Evolutionary conservation across 2,113 vertebrate genomes (phyloP).

Genomic region (Lichenostomus cassidix): DNA sequence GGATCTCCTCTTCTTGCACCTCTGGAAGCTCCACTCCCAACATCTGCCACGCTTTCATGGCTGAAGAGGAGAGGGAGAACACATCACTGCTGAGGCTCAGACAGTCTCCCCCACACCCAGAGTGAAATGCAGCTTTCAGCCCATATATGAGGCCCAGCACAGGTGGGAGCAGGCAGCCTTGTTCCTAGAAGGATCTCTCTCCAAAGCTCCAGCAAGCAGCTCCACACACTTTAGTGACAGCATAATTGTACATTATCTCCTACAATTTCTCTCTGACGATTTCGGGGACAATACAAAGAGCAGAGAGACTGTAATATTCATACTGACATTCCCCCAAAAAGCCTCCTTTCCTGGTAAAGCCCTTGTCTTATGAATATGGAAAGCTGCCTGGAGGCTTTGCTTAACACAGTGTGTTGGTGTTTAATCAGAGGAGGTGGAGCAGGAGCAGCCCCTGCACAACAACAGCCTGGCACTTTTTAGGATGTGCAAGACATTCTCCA

Average conservation of each 20-base stretch:
- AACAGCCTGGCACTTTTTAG: background rate
- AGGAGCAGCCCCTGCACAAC: background rate
- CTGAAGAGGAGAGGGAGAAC: background rate
- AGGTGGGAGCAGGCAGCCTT: background rate
- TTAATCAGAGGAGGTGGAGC: conserved; percentile 4
- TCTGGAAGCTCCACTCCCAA: background rate
- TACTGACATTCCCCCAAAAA: conserved; percentile 41
- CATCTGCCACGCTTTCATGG: accelerated
- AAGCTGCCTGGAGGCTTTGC: conserved; percentile 32
- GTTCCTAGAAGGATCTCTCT: background rate
- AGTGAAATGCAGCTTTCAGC: background rate
- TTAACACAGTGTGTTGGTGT: background rate
- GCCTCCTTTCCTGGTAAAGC: background rate
- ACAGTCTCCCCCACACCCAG: accelerated
- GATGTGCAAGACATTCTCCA: background rate
- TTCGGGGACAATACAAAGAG: conserved; percentile 24
- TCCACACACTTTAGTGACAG: conserved; percentile 13
- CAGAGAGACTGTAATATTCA: conserved; percentile 29
- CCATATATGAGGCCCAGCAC: background rate
- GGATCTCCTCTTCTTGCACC: background rate
- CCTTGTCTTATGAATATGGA: conserved; percentile 36
- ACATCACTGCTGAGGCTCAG: background rate
- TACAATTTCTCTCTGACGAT: background rate
- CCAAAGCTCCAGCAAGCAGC: background rate
- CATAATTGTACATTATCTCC: conserved; percentile 33